Percentiles rank a stretch among this genome's conserved stretches.
phyloP scores from a whole-genome alignment of 2,888 invertebrate species.

The Lochmaea capreae region DNA sequence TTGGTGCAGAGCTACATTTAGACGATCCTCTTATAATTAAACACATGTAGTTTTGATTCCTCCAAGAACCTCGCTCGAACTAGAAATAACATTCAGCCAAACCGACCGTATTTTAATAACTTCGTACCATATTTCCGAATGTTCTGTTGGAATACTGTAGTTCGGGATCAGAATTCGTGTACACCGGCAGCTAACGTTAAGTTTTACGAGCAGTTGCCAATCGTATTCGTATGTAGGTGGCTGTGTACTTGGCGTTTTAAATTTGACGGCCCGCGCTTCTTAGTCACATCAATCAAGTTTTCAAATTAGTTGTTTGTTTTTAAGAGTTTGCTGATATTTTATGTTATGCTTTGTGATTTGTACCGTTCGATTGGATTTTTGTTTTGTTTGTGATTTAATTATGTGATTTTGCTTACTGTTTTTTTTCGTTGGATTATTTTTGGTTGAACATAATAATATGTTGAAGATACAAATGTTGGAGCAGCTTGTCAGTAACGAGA shows the following conservation, averaged over 20 bases:
- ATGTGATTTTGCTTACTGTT: conserved; percentile 32
- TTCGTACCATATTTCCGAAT: not conserved
- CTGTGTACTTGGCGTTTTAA: conserved; percentile 34
- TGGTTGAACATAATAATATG: conserved; percentile 65
- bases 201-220: conserved; percentile 52
- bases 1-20: no score
- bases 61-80: not conserved
- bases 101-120: not conserved
- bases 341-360: not conserved
- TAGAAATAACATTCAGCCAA: conserved; percentile 2
- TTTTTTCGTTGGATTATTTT: conserved; percentile 48
- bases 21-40: no score
- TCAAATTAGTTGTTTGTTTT: conserved; percentile 29
- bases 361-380: not conserved
- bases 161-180: conserved; percentile 4
- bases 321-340: conserved; percentile 24
- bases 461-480: conserved; percentile 83
- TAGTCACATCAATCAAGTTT: not conserved
- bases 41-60: conserved; percentile 9
- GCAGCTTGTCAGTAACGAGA: conserved; percentile 77
- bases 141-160: not conserved
- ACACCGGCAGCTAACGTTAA: conserved; percentile 8
- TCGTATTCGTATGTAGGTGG: conserved; percentile 53
- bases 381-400: conserved; percentile 23
- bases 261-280: conserved; percentile 36